Evolutionary conservation across 2,888 invertebrate genomes (phyloP).

Genomic region (Choristoneura rosaceana): DNA sequence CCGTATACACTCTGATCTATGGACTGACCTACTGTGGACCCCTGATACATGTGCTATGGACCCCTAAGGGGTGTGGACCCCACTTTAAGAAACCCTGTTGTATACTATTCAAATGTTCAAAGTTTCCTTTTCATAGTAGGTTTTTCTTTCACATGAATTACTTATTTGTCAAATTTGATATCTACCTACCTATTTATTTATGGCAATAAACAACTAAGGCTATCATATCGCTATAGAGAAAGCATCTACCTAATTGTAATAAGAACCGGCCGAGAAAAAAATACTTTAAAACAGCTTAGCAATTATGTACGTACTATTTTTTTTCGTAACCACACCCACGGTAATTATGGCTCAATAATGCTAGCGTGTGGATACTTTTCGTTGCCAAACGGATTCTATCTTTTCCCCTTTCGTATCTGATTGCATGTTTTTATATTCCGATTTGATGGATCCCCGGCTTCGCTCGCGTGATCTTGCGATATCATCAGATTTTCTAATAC

Average conservation of each 20-base stretch:
- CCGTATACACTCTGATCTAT: too few species aligned
- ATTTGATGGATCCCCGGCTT: slow-evolving; percentile 1
- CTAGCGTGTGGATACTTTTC: slow-evolving; percentile 14
- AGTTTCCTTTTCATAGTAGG: too few species aligned
- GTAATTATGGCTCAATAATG: slow-evolving; percentile 16
- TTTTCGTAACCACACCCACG: neutral
- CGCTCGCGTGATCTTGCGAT: slow-evolving; percentile 2
- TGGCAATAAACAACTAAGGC: neutral
- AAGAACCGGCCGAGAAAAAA: neutral
- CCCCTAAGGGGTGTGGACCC: too few species aligned
- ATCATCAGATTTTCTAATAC: slow-evolving; percentile 3
- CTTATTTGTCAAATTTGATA: too few species aligned
- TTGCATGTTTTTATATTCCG: slow-evolving; percentile 1
- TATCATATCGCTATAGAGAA: neutral
- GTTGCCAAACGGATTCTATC: slow-evolving; percentile 13
- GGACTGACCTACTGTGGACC: too few species aligned
- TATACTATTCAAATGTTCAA: too few species aligned
- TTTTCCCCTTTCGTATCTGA: slow-evolving; percentile 21
- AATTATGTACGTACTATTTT: slow-evolving; percentile 5
- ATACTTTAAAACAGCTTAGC: neutral
- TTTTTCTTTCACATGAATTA: too few species aligned
- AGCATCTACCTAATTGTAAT: neutral
- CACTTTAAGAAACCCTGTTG: too few species aligned
- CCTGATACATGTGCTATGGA: too few species aligned
- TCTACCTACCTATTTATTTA: too few species aligned